phyloP scores from a whole-genome alignment of 1,140 invertebrate species.

The Bemisia tabaci region DNA sequence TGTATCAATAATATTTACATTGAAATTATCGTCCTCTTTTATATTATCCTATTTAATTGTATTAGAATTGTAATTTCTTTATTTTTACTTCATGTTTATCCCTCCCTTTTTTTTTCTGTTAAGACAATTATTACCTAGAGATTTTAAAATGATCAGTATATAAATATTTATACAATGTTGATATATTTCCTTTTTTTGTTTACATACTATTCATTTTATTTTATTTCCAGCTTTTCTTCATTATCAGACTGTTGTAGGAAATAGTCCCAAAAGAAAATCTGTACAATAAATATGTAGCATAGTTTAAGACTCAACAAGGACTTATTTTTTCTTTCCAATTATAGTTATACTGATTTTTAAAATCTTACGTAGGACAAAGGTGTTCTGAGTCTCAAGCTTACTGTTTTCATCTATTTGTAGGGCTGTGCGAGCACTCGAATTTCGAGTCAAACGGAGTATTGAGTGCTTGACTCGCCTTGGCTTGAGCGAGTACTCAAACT shows the following conservation, averaged over 20 bases:
- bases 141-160: background rate
- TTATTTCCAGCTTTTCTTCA: background rate
- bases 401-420: too few species aligned
- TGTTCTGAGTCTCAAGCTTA: too few species aligned
- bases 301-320: too few species aligned
- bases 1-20: background rate
- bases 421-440: too few species aligned
- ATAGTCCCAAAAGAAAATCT: background rate
- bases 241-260: background rate
- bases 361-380: too few species aligned
- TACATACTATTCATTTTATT: background rate
- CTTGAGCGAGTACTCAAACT: too few species aligned
- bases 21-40: background rate
- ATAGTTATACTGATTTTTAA: too few species aligned
- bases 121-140: background rate
- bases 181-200: background rate
- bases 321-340: too few species aligned
- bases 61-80: background rate
- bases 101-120: background rate
- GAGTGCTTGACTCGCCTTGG: too few species aligned
- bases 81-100: background rate
- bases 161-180: background rate
- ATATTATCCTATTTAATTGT: too few species aligned
- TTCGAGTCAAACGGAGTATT: too few species aligned
- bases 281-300: background rate